A percentile compares a stretch with the other conserved stretches of the same genome.
These are phyloP conservation scores for Megaceryle maxima DNA, from an alignment of 2,113 vertebrate genomes.

Conservation along the genomic window DNA sequence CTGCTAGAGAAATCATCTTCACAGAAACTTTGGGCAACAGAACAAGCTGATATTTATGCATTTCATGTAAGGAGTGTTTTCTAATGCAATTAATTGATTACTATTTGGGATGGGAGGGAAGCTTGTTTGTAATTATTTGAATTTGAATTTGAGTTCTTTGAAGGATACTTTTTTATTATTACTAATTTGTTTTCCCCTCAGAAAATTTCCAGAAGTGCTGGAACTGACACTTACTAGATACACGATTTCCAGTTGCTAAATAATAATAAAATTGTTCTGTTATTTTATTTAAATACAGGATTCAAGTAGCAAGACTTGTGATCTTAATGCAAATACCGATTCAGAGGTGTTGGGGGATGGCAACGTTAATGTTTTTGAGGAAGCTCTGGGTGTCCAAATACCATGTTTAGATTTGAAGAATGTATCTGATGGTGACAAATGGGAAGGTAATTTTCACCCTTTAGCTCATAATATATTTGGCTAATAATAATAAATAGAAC, in stretches of 20 bases:
- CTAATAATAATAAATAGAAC: background rate
- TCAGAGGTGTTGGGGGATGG: slow-evolving; percentile 56
- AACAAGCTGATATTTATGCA: background rate
- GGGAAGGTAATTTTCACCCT: slow-evolving; percentile 79
- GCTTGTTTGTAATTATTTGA: background rate
- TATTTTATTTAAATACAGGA: slow-evolving; percentile 69
- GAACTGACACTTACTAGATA: background rate
- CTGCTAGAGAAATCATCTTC: background rate
- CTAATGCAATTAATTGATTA: background rate
- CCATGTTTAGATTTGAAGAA: slow-evolving; percentile 78
- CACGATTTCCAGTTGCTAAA: background rate
- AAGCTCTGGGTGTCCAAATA: slow-evolving; percentile 59
- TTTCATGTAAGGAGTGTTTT: background rate
- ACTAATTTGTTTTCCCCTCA: background rate
- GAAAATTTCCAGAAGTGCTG: background rate
- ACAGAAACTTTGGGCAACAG: background rate
- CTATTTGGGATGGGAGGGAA: rapidly evolving
- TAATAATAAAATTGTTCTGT: background rate
- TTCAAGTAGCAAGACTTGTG: slow-evolving; percentile 69
- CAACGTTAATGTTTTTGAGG: slow-evolving; percentile 54
- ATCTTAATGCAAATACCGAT: slow-evolving; percentile 78
- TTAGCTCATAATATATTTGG: background rate
- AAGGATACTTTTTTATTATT: background rate
- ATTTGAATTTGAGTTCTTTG: background rate
- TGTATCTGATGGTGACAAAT: slow-evolving; percentile 77